A percentile compares a stretch with the other conserved stretches of the same genome.
phyloP scores from a whole-genome alignment of 2,113 vertebrate genomes.

The Ochotona princeps region DNA sequence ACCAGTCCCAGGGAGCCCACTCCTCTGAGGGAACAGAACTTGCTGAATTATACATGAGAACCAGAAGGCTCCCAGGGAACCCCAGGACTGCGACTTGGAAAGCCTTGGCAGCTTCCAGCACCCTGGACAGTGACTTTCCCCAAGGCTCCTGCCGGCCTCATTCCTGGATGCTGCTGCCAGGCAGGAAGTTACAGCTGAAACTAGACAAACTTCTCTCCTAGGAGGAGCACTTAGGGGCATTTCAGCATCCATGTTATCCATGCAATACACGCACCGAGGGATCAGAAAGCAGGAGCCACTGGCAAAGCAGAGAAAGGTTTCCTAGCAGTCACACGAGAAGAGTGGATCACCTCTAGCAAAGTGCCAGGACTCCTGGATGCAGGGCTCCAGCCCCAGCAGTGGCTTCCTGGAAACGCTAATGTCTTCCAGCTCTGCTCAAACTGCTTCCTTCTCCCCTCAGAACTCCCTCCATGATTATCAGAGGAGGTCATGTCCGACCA shows the following conservation, averaged over 20 bases:
- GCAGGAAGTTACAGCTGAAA: constrained; percentile 50
- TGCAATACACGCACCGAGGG: constrained; percentile 8
- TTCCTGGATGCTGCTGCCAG: background rate
- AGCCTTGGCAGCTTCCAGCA: constrained; percentile 3
- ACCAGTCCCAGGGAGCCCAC: background rate
- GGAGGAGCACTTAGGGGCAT: constrained; percentile 36
- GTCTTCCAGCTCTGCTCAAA: constrained; percentile 52
- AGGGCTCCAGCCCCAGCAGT: constrained; percentile 24
- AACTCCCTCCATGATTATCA: background rate
- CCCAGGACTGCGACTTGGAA: background rate
- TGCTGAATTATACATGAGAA: background rate
- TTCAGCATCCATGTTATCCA: constrained; percentile 50
- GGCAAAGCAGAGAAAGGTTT: constrained; percentile 57
- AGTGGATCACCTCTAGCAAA: constrained; percentile 79
- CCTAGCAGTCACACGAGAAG: constrained; percentile 64
- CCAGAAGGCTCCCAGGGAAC: background rate
- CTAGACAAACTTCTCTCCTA: constrained; percentile 37
- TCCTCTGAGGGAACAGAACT: background rate
- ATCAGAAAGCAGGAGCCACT: constrained; percentile 14
- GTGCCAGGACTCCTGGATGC: constrained; percentile 11
- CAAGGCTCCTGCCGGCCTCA: too few species aligned
- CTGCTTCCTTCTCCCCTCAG: background rate
- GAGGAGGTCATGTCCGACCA: background rate
- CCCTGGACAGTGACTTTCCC: constrained; percentile 42
- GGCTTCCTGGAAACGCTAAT: constrained; percentile 64